Evolutionary conservation across 2,113 vertebrate genomes (phyloP).

Genomic region (Egretta garzetta): DNA sequence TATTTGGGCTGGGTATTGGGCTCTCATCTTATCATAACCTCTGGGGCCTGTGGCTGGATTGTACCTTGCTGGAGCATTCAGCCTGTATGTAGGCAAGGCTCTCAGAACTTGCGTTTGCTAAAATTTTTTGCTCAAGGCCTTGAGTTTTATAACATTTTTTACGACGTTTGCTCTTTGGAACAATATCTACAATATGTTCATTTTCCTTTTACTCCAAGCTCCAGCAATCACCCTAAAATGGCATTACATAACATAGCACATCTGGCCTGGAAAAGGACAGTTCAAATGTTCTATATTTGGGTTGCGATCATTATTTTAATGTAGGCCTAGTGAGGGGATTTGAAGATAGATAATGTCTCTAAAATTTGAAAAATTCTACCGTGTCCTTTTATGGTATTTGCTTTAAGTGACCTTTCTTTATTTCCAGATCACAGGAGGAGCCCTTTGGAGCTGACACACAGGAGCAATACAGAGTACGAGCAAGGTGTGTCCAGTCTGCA

Average conservation of each 20-base stretch:
- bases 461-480: background rate
- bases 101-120: background rate
- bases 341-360: background rate
- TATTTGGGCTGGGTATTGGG: background rate
- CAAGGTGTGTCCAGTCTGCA: background rate
- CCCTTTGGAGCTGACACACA: background rate
- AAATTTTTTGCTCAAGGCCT: conserved; percentile 31
- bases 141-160: conserved; percentile 34
- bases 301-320: conserved; percentile 31
- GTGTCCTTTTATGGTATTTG: background rate
- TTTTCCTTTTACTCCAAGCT: conserved; percentile 29
- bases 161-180: conserved; percentile 1
- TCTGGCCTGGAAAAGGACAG: conserved; percentile 46
- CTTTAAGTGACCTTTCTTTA: background rate
- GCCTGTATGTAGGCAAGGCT: background rate
- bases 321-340: background rate
- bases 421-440: background rate
- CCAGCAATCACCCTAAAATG: conserved; percentile 43
- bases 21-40: background rate
- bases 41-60: background rate
- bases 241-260: conserved; percentile 40
- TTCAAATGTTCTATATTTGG: conserved; percentile 21
- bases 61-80: background rate
- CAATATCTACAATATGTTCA: background rate
- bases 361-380: background rate